Conservation (phyloP, 2,797 vertebrate species). For the Phataginus tricuspis region DNA sequence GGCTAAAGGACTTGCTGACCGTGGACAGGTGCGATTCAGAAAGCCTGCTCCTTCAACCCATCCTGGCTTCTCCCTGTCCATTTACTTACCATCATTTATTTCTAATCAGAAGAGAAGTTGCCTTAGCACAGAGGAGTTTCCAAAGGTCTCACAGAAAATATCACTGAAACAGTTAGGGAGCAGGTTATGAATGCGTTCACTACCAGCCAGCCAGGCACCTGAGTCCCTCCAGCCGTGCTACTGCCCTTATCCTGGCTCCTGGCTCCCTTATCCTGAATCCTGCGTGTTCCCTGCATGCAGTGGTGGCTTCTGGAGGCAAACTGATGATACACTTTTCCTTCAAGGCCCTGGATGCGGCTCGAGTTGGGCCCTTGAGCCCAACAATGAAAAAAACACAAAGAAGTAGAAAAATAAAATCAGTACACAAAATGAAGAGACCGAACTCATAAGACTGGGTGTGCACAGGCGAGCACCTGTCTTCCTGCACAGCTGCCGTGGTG, state of each 20-base stretch:
- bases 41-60: neutral
- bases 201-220: constrained; percentile 30
- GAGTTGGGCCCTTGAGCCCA: neutral
- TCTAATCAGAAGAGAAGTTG: constrained; percentile 50
- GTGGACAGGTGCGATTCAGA: neutral
- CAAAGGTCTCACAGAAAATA: constrained; percentile 66
- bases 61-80: neutral
- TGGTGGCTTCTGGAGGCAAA: neutral
- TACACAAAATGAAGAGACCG: neutral
- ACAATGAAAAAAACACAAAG: neutral
- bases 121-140: neutral
- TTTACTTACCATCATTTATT: neutral
- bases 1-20: neutral
- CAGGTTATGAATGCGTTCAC: constrained; percentile 42
- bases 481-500: no score
- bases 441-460: neutral
- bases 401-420: neutral
- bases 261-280: no score
- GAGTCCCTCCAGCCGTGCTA: constrained; percentile 40
- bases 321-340: neutral
- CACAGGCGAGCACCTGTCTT: fast-evolving
- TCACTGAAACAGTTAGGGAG: constrained; percentile 29
- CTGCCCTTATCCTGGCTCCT: constrained; percentile 44
- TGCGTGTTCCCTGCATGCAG: neutral
- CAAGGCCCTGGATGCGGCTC: fast-evolving